Conservation (phyloP, 2,797 vertebrate genomes). For the Todus mexicanus region DNA sequence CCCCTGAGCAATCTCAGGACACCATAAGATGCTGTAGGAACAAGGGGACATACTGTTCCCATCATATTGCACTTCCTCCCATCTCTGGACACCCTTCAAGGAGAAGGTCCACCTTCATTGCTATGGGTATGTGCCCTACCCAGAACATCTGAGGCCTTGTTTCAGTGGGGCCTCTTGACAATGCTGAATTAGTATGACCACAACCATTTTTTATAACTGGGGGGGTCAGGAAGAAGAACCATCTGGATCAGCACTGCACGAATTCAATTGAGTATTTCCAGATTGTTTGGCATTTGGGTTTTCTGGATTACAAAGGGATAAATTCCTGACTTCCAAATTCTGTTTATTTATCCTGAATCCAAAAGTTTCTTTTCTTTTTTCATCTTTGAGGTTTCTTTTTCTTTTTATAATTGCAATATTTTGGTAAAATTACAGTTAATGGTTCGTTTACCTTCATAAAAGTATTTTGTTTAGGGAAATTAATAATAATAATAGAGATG, state of each 20-base stretch:
- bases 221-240: background rate
- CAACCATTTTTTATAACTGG: background rate
- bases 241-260: background rate
- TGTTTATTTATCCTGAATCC: background rate
- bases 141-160: background rate
- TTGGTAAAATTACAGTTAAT: background rate
- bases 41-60: background rate
- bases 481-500: background rate
- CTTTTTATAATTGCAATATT: background rate
- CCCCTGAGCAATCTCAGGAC: background rate
- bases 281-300: background rate
- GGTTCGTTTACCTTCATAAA: background rate
- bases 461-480: conserved; percentile 8
- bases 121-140: background rate
- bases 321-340: background rate
- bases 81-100: background rate
- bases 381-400: background rate
- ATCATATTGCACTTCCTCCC: background rate
- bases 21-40: accelerated
- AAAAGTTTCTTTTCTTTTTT: background rate
- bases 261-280: conserved; percentile 11
- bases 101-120: background rate
- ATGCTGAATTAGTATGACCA: background rate
- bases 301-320: background rate
- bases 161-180: background rate